These are phyloP conservation scores for Ceryle rudis DNA, from an alignment of 2,797 vertebrate species.

Conservation along the genomic window DNA sequence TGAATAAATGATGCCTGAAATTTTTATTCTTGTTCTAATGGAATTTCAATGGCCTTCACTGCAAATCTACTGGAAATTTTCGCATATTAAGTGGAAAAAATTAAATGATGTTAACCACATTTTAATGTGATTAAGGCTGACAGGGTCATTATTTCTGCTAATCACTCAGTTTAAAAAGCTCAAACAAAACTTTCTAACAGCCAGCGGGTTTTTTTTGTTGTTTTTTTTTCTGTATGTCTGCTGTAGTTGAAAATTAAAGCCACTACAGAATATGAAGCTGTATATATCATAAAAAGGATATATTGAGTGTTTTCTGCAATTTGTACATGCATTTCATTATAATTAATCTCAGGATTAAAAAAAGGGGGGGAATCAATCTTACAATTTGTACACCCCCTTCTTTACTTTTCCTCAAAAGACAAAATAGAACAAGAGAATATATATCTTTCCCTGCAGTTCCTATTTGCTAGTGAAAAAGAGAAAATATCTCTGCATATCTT, in stretches of 20 bases:
- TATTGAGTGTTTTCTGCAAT: slow-evolving; percentile 53
- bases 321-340: slow-evolving; percentile 53
- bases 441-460: slow-evolving; percentile 11
- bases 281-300: slow-evolving; percentile 28
- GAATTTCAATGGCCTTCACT: slow-evolving; percentile 99
- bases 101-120: slow-evolving; percentile 99
- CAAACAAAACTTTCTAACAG: slow-evolving; percentile 90
- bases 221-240: slow-evolving; percentile 71
- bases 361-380: background rate
- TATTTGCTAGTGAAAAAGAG: slow-evolving; percentile 46
- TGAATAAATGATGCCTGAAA: slow-evolving; percentile 99
- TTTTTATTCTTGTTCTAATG: slow-evolving; percentile 99
- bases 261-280: slow-evolving; percentile 14
- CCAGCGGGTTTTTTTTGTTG: slow-evolving; percentile 78
- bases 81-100: slow-evolving; percentile 99
- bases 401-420: slow-evolving; percentile 54
- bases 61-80: slow-evolving; percentile 99
- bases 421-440: slow-evolving; percentile 46
- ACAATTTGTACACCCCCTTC: slow-evolving; percentile 26
- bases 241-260: slow-evolving; percentile 58
- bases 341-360: slow-evolving; percentile 65
- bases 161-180: slow-evolving; percentile 98
- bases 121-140: slow-evolving; percentile 99
- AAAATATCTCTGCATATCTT: slow-evolving; percentile 56
- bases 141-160: slow-evolving; percentile 99